Evolutionary conservation across 2,888 invertebrate species (phyloP).

Genomic region (Tinea semifulvella): DNA sequence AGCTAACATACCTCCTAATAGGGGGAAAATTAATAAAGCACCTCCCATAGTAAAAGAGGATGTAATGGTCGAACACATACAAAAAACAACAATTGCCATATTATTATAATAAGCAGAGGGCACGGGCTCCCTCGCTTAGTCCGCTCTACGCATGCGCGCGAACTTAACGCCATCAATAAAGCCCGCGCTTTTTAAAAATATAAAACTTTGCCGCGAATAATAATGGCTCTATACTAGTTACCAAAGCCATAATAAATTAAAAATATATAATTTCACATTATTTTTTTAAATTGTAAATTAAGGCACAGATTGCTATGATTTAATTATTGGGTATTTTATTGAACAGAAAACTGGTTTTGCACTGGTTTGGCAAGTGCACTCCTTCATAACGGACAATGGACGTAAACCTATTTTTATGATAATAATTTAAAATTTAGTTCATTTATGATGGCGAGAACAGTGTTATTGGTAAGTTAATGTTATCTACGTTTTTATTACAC

Average conservation of each 20-base stretch:
- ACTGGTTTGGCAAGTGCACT: slow-evolving; percentile 24
- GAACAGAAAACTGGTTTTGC: slow-evolving; percentile 1
- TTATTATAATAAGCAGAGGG: slow-evolving; percentile 57
- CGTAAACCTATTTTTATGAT: slow-evolving; percentile 14
- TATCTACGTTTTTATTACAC: too few species aligned
- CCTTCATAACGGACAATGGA: slow-evolving; percentile 10
- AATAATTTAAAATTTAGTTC: slow-evolving; percentile 9
- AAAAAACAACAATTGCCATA: slow-evolving; percentile 51
- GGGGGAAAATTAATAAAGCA: too few species aligned
- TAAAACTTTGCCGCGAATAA: neutral
- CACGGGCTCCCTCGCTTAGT: slow-evolving; percentile 41
- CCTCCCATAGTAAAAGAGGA: slow-evolving; percentile 14
- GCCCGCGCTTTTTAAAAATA: neutral
- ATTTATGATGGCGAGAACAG: neutral
- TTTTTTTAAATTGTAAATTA: neutral
- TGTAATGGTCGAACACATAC: slow-evolving; percentile 18
- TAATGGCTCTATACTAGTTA: slow-evolving; percentile 22
- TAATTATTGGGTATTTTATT: slow-evolving; percentile 25
- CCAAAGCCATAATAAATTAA: slow-evolving; percentile 17
- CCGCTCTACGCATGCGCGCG: slow-evolving; percentile 32
- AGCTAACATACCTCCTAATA: too few species aligned
- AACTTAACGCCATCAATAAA: neutral
- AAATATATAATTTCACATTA: slow-evolving; percentile 14
- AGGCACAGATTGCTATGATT: neutral
- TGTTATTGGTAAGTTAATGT: neutral